phyloP scores from a whole-genome alignment of 1,140 invertebrate genomes.

The Macrocentrus cingulum region DNA sequence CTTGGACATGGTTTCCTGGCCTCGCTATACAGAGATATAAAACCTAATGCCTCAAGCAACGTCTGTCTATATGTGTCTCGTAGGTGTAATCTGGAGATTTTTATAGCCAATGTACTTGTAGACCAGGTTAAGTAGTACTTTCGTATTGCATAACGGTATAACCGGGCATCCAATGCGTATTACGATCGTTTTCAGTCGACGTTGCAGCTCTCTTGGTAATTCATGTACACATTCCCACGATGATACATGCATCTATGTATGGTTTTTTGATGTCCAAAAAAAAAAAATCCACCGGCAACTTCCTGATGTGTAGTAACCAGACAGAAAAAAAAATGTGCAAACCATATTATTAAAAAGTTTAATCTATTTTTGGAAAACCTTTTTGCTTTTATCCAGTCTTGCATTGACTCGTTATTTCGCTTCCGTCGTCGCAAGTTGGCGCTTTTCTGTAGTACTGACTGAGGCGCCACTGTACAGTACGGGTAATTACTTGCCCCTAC shows the following conservation, averaged over 20 bases:
- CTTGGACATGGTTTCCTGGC: conserved; percentile 16
- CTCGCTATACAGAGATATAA: neutral
- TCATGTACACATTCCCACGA: conserved; percentile 1
- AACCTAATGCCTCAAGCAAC: too few species aligned
- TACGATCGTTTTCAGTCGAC: conserved; percentile 21
- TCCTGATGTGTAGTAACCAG: too few species aligned
- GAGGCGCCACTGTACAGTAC: neutral
- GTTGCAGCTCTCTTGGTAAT: conserved; percentile 5
- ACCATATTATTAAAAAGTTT: neutral
- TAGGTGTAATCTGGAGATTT: conserved; percentile 1
- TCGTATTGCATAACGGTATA: conserved; percentile 25
- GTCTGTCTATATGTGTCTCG: neutral
- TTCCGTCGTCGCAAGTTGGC: neutral
- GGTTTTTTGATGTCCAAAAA: too few species aligned
- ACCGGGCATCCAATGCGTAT: conserved; percentile 17
- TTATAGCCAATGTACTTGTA: neutral
- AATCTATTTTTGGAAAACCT: neutral
- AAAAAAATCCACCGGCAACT: too few species aligned
- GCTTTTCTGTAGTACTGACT: neutral
- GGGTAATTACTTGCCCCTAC: neutral
- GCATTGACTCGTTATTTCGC: neutral
- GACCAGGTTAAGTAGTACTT: conserved; percentile 20
- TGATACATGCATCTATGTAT: too few species aligned
- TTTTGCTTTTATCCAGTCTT: neutral
- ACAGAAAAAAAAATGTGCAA: too few species aligned